Evolutionary conservation across 2,797 vertebrate genomes (phyloP), one percentile per base, ranked within the genome.

Genomic region (Xenentodon cancila): DNA sequence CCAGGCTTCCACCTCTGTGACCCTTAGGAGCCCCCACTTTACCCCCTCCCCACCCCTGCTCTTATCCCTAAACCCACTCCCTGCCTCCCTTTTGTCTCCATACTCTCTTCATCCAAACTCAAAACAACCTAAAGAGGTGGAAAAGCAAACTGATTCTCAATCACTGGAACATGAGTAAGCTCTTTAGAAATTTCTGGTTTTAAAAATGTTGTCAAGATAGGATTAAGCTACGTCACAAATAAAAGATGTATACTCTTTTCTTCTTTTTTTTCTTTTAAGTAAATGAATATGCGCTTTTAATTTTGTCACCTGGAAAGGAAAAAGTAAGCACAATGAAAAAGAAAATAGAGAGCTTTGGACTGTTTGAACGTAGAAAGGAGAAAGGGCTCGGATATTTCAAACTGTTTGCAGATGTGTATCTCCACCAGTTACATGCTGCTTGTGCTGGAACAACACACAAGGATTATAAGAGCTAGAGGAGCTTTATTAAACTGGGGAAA

Each of bases 361-460:
- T 54, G 61, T 57, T 59, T 0, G n/a, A 56, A 34, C 48, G 53
- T 80, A 71, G 65, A 82, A 79, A 59, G 55, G 25, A 80, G 79
- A 77, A 81, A 72, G 48, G 52, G 60, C 61, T 61, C 30, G 63
- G 63, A 68, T 75, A 44, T 93, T 84, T 92, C 89, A 95, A 96
- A 97, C 90, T 94, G 93, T 93, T 95, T 93, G 94, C 95, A 97
- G 95, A 96, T 96, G 94, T 97, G 93, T 54, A 77, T 84, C 92
- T 91, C 88, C 86, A 86, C 84, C 81, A 88, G 87, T 86, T 87
- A 85, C 81, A 88, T 71, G 80, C 82, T 62, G 79, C 72, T 83
- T 73, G 75, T 79, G 71, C 71, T 79, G 70, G 75, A 93, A 93
- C 92, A 94, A 92, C 94, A 92, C 80, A 91, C 75, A 0, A 51